These are phyloP conservation scores for Petrocephalus microphthalmus DNA, from an alignment of 2,113 vertebrate genomes.

Conservation along the genomic window DNA sequence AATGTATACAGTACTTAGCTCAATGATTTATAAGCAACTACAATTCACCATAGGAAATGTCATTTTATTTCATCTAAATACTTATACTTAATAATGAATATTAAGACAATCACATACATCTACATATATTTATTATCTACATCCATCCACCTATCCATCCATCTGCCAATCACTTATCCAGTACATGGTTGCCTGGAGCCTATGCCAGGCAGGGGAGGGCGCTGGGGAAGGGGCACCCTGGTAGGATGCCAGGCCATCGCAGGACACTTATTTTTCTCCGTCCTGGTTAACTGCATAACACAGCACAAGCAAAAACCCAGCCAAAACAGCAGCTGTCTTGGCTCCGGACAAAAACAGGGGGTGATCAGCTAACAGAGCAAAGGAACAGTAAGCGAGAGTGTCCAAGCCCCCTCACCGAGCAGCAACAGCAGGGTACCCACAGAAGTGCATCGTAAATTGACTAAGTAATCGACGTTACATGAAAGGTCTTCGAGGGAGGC, in stretches of 20 bases:
- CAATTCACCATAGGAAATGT: background rate
- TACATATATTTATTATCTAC: background rate
- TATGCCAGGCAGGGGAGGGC: background rate
- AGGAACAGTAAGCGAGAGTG: background rate
- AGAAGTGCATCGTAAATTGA: background rate
- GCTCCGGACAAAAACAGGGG: background rate
- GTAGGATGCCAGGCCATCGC: background rate
- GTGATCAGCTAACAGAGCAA: background rate
- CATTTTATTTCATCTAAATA: background rate
- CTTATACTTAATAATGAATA: background rate
- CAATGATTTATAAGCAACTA: conserved; percentile 16
- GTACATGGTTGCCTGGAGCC: background rate
- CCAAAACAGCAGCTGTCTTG: background rate
- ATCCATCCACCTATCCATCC: background rate
- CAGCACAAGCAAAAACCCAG: background rate
- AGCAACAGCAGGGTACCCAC: background rate
- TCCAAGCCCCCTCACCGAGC: background rate
- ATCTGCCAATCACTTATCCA: background rate
- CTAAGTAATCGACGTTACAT: background rate
- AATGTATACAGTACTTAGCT: conserved; percentile 19
- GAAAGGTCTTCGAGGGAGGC: background rate
- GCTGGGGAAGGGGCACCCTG: background rate
- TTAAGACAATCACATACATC: background rate
- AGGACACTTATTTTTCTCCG: background rate
- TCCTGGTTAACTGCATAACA: conserved; percentile 7